Evolutionary conservation across 2,797 vertebrate genomes (phyloP), one percentile per base, ranked within the genome.

Genomic region (Mareca strepera): DNA sequence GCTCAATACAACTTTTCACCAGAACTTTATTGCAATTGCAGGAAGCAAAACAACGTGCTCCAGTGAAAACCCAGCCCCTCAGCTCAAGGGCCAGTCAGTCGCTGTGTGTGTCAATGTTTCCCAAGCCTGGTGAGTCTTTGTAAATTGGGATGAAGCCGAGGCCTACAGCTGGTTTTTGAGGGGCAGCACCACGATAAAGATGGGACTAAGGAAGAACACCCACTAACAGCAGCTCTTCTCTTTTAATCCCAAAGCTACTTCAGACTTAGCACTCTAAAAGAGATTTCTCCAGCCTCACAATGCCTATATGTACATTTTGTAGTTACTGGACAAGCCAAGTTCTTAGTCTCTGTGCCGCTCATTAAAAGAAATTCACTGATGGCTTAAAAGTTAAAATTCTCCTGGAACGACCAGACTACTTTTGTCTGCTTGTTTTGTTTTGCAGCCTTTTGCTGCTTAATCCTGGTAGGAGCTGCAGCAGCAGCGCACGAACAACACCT

Each of bases 101-200:
- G 35, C 29, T 33, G 23, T 0, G 11, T 1, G 4, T 14, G 10
- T 31, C 25, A 37, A 7, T 2, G 2, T 37, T 35, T 52, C 33
- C 82, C 48, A 83, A 44, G 17, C 6, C 70, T 23, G 35, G 6
- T 0, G 2, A 86, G 26, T 4, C 70, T 81, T 37, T 0, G 0
- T 18, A 88, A 52, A n/a, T 12, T 33, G 5, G 3, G 21, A 46
- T 7, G 11, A 43, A 73, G 7, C 14, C 21, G 6, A 3, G 0
- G 5, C 29, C 12, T 66, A 28, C 44, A 31, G 5, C 12, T 23
- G 55, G 8, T 17, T 58, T 80, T 43, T 41, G 3, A 55, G 29
- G 14, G 26, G 12, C 21, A 70, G 26, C 13, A 14, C 33, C 37
- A 39, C 0, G 5, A 25, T 12, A 25, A 80, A 11, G 14, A 46